Percentiles rank a stretch among this genome's conserved stretches.
phyloP scores from a whole-genome alignment of 1,140 invertebrate species.

The Chrysomallon squamiferum region DNA sequence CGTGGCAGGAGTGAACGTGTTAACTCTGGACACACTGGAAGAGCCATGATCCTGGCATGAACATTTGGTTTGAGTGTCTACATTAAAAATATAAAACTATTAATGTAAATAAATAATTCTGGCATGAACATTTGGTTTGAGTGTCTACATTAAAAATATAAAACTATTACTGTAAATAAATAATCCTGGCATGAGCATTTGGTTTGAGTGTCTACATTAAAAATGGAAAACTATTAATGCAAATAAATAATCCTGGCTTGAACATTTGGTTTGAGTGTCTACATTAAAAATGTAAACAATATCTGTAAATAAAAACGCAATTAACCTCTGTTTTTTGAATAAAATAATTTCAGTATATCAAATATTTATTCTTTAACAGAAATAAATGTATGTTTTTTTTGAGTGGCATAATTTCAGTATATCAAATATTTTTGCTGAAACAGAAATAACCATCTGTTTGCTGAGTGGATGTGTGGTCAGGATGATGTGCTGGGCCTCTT shows the following conservation, averaged over 20 bases:
- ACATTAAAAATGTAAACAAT: slow-evolving; percentile 17
- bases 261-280: slow-evolving; percentile 72
- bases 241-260: slow-evolving; percentile 68
- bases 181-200: slow-evolving; percentile 72
- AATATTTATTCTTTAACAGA: neutral
- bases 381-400: too few species aligned
- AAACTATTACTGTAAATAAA: slow-evolving; percentile 10
- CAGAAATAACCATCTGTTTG: too few species aligned
- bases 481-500: too few species aligned
- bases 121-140: slow-evolving; percentile 75
- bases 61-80: slow-evolving; percentile 72
- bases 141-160: slow-evolving; percentile 31
- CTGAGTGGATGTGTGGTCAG: too few species aligned
- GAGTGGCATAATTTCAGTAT: too few species aligned
- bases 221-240: slow-evolving; percentile 5
- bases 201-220: slow-evolving; percentile 67
- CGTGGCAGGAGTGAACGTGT: slow-evolving; percentile 69
- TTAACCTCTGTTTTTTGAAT: neutral
- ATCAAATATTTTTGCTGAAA: too few species aligned
- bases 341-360: neutral
- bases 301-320: neutral
- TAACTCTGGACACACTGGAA: slow-evolving; percentile 60
- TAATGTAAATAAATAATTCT: slow-evolving; percentile 61
- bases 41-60: slow-evolving; percentile 69
- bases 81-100: slow-evolving; percentile 13